Base-by-base conservation (phyloP, 2,888 invertebrate species). In the Stegophylla sp. region DNA sequence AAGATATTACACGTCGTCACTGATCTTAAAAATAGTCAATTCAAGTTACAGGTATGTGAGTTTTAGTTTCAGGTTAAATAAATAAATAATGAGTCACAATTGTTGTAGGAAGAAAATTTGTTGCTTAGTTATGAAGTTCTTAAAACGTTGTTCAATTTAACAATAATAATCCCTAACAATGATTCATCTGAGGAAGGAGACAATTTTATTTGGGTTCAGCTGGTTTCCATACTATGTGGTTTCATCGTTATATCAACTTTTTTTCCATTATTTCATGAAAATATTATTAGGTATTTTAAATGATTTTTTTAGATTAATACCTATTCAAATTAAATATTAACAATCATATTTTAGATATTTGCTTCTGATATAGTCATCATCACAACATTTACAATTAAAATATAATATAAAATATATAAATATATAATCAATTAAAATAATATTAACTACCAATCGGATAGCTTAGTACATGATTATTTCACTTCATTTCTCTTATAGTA, bases 131-230 rank as follows among this genome's bases (percentile, higher is more conserved):
- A 91, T 87, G 94, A 94, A 87, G 89, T 93, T 84, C 86, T 94
- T 20, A 94, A 94, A 87, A 90, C 91, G 0, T 88, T 94, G 84
- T 95, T 94, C 85, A 95, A 94, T 86, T 87, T 95, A 83, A 91
- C 92, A n/a, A n/a, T n/a, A n/a, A n/a, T n/a, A 17, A 83, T 82
- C 64, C 83, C 82, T 26, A 83, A 67, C 26, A 72, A 34, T 34
- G 83, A 83, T 17, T 87, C 88, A 0, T 88, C 89, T 82, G 89
- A 92, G 85, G 77, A 77, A 45, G 91, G 91, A 83, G 92, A 93
- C 83, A 91, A 93, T 84, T 91, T 91, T 0, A 91, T 91, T 86
- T 92, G 90, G 85, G 88, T 91, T 84, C 90, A 92, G 83, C 86
- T 97, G 81, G 92, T 93, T 83, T 89, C 90, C 12, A 90, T 93